phyloP scores from a whole-genome alignment of 2,113 vertebrate genomes.

The Motacilla tschutschensis region DNA sequence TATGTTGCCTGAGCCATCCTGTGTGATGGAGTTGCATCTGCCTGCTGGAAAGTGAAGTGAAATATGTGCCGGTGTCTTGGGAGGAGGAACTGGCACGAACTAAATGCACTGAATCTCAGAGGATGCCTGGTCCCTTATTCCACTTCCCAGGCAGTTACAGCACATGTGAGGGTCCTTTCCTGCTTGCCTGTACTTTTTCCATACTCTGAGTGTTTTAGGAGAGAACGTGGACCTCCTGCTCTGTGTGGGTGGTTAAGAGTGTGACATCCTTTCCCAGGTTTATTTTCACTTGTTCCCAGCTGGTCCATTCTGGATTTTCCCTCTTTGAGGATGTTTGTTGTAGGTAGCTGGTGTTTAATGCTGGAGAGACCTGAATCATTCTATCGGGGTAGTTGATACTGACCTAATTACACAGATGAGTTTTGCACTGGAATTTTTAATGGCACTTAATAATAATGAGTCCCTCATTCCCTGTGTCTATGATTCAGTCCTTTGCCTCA shows the following conservation, averaged over 20 bases:
- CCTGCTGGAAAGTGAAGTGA: neutral
- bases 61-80: neutral
- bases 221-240: neutral
- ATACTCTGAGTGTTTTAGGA: neutral
- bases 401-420: constrained; percentile 6
- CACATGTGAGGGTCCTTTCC: neutral
- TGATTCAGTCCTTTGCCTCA: constrained; percentile 4
- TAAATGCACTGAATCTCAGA: neutral
- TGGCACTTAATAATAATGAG: constrained; percentile 7
- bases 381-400: neutral
- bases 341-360: neutral
- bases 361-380: neutral
- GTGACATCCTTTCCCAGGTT: neutral
- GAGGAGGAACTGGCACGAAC: neutral
- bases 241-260: neutral
- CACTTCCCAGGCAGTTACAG: neutral
- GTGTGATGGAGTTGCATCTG: neutral
- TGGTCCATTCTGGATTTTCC: neutral
- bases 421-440: constrained; percentile 15
- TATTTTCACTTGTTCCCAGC: neutral
- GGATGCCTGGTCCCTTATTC: neutral
- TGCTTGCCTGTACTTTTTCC: rapidly evolving
- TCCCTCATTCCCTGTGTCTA: neutral
- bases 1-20: neutral
- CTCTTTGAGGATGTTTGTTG: neutral